Evolutionary conservation across 2,888 invertebrate genomes (phyloP).

Genomic region (Noctuana brunneofusca): DNA sequence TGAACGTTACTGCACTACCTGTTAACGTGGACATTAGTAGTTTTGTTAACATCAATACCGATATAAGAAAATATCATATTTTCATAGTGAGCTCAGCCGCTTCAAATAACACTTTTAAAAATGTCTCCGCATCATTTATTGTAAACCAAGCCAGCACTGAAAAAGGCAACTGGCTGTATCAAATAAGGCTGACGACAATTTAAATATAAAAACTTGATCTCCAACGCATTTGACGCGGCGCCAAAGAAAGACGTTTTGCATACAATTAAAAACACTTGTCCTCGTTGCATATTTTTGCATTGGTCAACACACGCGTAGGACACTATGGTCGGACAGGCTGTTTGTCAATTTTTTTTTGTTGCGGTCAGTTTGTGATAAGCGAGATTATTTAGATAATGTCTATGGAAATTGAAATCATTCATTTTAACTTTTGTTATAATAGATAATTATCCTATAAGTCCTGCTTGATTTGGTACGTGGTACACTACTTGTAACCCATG

Average conservation of each 20-base stretch:
- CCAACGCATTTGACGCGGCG: constrained; percentile 8
- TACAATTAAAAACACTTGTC: constrained; percentile 31
- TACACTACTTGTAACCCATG: too few species aligned
- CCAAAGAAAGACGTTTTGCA: constrained; percentile 27
- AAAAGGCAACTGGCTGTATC: constrained; percentile 1
- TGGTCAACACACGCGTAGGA: constrained; percentile 23
- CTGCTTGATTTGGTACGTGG: too few species aligned
- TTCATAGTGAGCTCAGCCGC: neutral
- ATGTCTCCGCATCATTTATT: neutral
- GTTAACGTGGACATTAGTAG: neutral
- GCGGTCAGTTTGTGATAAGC: neutral
- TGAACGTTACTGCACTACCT: constrained; percentile 16
- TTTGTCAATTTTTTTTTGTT: constrained; percentile 1
- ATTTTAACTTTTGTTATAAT: too few species aligned
- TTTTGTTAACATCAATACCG: neutral
- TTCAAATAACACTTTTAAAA: neutral
- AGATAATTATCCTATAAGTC: too few species aligned
- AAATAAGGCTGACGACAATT: constrained; percentile 5
- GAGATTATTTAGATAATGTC: neutral
- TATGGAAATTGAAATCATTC: too few species aligned
- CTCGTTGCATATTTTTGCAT: constrained; percentile 22
- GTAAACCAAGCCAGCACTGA: neutral
- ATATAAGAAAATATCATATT: neutral
- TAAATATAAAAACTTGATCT: constrained; percentile 2
- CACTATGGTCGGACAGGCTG: neutral